phyloP scores from a whole-genome alignment of 2,113 vertebrate species.

The Percina caprodes region DNA sequence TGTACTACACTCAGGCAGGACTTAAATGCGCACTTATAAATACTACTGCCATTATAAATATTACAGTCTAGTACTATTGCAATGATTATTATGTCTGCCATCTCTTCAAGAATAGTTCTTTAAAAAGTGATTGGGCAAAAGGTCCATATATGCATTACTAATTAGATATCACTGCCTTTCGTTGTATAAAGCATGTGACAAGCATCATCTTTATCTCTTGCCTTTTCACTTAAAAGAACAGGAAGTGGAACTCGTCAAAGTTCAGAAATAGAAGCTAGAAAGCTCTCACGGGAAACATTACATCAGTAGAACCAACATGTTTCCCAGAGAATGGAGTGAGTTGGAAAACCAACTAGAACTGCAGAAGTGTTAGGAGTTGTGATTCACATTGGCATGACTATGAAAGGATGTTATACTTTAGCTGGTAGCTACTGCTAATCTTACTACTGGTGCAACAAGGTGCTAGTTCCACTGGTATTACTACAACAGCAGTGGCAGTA shows the following conservation, averaged over 20 bases:
- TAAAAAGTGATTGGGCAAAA: background rate
- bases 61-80: no score
- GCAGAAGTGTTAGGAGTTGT: background rate
- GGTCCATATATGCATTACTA: no score
- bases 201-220: conserved; percentile 68
- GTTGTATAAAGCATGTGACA: background rate
- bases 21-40: background rate
- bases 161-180: background rate
- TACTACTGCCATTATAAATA: background rate
- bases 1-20: background rate
- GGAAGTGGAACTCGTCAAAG: conserved; percentile 32
- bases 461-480: background rate
- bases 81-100: background rate
- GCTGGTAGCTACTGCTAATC: background rate
- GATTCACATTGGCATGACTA: background rate
- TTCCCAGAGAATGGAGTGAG: conserved; percentile 11
- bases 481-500: background rate
- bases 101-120: background rate
- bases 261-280: conserved; percentile 27
- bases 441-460: background rate
- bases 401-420: background rate
- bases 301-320: conserved; percentile 11
- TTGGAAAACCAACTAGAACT: background rate
- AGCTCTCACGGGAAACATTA: conserved; percentile 35
- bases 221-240: background rate